Evolutionary conservation across 2,113 vertebrate species (phyloP).

Genomic region (Aspidoscelis tigris): DNA sequence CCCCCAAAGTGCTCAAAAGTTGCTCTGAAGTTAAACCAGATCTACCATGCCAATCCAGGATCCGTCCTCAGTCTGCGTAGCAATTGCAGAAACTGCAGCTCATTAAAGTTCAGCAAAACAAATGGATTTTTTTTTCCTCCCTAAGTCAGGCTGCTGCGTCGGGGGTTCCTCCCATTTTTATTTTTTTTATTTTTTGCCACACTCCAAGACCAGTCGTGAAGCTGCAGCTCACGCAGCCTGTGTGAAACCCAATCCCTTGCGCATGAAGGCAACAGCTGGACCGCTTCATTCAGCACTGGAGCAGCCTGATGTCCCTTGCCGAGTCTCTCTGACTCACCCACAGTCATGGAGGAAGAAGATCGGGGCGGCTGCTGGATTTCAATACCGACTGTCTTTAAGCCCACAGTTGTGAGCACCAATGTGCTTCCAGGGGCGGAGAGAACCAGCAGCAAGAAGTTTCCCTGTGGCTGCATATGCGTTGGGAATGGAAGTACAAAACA

Average conservation of each 20-base stretch:
- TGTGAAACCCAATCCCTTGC: conserved; percentile 63
- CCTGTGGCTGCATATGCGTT: conserved; percentile 29
- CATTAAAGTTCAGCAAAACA: conserved; percentile 58
- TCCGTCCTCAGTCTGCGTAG: conserved; percentile 49
- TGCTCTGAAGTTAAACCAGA: conserved; percentile 64
- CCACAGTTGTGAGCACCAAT: conserved; percentile 31
- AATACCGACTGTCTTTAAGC: conserved; percentile 25
- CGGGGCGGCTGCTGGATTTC: background rate
- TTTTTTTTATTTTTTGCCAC: background rate
- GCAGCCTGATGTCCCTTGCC: background rate
- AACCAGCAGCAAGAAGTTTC: conserved; percentile 34
- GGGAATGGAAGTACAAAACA: conserved; percentile 57
- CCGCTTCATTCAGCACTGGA: conserved; percentile 57
- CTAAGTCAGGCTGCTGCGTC: background rate
- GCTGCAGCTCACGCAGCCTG: conserved; percentile 46
- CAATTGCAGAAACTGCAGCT: conserved; percentile 46
- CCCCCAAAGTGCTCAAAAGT: conserved; percentile 62
- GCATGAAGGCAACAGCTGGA: conserved; percentile 65
- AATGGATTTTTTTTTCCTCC: conserved; percentile 45
- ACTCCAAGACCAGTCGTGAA: conserved; percentile 37
- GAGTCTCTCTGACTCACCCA: conserved; percentile 21
- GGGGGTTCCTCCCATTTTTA: conserved; percentile 55
- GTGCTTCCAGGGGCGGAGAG: conserved; percentile 58
- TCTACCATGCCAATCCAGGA: conserved; percentile 42
- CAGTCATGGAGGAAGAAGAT: rapidly evolving